Conservation (phyloP, 2,888 invertebrate species). For the Mimas tiliae region DNA sequence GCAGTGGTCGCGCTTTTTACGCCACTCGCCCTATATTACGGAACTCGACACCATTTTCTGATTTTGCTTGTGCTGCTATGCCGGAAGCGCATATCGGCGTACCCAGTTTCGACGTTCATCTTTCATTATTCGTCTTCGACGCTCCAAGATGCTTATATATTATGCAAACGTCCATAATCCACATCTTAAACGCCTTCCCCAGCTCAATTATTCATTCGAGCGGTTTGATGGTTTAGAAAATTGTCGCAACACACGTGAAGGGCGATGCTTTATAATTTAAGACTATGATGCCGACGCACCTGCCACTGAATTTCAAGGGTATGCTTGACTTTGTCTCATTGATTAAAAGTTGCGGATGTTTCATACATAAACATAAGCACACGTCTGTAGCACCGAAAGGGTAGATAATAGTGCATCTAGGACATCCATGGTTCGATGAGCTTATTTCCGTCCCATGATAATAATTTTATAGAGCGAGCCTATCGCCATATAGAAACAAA, state of each 20-base stretch:
- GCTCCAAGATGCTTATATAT: slow-evolving; percentile 78
- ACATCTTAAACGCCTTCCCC: slow-evolving; percentile 80
- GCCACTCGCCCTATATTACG: slow-evolving; percentile 72
- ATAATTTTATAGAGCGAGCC: too few relatives aligned
- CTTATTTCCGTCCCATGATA: too few relatives aligned
- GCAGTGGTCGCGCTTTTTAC: slow-evolving; percentile 81
- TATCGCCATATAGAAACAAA: too few relatives aligned
- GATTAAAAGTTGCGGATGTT: background rate
- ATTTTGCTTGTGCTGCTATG: slow-evolving; percentile 53
- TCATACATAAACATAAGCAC: too few relatives aligned
- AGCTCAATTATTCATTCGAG: slow-evolving; percentile 82
- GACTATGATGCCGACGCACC: slow-evolving; percentile 64
- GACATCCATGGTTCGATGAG: too few relatives aligned
- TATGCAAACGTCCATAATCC: slow-evolving; percentile 83
- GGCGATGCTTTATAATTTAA: slow-evolving; percentile 75
- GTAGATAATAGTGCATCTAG: too few relatives aligned
- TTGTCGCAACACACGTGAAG: slow-evolving; percentile 77
- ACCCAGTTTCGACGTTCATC: slow-evolving; percentile 48
- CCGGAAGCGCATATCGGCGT: slow-evolving; percentile 47
- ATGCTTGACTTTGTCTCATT: background rate
- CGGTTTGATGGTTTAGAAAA: slow-evolving; percentile 83
- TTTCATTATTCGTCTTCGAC: slow-evolving; percentile 64
- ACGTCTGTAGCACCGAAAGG: too few relatives aligned
- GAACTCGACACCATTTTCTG: slow-evolving; percentile 74
- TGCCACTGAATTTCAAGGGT: slow-evolving; percentile 50